phyloP scores from a whole-genome alignment of 2,888 invertebrate species.

The Leucophenga maculata region DNA sequence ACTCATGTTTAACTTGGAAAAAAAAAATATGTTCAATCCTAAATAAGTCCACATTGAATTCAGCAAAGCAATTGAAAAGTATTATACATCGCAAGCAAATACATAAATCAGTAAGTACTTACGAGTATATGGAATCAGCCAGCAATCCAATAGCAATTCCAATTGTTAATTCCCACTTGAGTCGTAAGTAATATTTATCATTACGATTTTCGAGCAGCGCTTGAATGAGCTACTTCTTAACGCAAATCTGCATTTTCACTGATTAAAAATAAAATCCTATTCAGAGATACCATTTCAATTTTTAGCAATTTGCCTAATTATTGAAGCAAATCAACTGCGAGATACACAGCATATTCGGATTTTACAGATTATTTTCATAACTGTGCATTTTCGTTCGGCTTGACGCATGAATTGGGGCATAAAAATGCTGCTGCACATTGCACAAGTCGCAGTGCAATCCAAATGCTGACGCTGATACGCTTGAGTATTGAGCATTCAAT shows the following conservation, averaged over 20 bases:
- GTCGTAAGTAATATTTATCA: too few species aligned
- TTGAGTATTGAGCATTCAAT: too few species aligned
- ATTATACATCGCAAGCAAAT: not conserved
- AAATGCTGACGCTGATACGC: too few species aligned
- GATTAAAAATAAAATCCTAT: too few species aligned
- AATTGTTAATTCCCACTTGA: too few species aligned
- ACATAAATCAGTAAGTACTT: not conserved
- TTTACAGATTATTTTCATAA: conserved; percentile 11
- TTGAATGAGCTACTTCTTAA: too few species aligned
- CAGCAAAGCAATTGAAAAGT: not conserved
- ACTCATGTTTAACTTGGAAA: conserved; percentile 1
- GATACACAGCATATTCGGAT: not conserved
- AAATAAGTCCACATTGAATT: not conserved
- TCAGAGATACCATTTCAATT: too few species aligned
- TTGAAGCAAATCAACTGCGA: conserved; percentile 15
- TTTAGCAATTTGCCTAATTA: conserved; percentile 24
- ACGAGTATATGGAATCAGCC: too few species aligned
- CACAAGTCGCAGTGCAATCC: too few species aligned
- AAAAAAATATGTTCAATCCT: not conserved
- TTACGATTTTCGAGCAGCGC: too few species aligned
- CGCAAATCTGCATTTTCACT: too few species aligned
- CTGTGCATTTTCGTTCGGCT: conserved; percentile 1
- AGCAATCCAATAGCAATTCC: too few species aligned
- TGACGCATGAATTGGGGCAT: conserved; percentile 17
- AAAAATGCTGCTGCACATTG: conserved; percentile 2